phyloP scores from a whole-genome alignment of 2,113 vertebrate species.

The Willisornis vidua region DNA sequence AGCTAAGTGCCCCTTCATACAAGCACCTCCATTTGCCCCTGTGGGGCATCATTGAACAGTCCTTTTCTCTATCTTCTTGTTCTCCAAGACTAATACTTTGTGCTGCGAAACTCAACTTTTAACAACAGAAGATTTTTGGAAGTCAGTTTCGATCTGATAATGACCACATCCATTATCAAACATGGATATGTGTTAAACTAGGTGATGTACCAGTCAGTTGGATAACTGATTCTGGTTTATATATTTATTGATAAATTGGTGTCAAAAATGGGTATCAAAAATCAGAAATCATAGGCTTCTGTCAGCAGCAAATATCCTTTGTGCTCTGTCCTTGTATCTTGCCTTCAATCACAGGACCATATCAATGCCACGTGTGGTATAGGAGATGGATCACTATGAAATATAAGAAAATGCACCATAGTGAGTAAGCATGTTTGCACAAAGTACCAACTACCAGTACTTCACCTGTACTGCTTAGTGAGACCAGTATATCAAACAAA shows the following conservation, averaged over 20 bases:
- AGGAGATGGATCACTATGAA: neutral
- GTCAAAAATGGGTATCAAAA: neutral
- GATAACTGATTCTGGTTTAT: neutral
- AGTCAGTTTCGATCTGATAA: neutral
- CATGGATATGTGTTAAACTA: neutral
- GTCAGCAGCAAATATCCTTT: neutral
- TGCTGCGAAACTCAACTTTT: neutral
- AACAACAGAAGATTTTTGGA: neutral
- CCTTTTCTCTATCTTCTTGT: neutral
- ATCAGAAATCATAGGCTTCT: neutral
- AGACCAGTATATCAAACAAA: neutral
- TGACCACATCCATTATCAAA: rapidly evolving
- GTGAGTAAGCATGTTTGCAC: neutral
- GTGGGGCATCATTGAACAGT: neutral
- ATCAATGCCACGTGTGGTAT: neutral
- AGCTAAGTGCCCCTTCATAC: neutral
- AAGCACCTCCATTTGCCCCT: neutral
- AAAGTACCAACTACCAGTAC: neutral
- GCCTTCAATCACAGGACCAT: neutral
- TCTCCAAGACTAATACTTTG: neutral
- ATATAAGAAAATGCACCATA: neutral
- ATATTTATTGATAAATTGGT: neutral
- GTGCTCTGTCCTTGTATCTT: neutral
- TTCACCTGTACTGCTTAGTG: neutral
- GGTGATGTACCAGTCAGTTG: neutral